A percentile compares a stretch with the other conserved stretches of the same genome.
Evolutionary conservation across 1,140 invertebrate species (phyloP).

Genomic region (Schmidtea mediterranea): DNA sequence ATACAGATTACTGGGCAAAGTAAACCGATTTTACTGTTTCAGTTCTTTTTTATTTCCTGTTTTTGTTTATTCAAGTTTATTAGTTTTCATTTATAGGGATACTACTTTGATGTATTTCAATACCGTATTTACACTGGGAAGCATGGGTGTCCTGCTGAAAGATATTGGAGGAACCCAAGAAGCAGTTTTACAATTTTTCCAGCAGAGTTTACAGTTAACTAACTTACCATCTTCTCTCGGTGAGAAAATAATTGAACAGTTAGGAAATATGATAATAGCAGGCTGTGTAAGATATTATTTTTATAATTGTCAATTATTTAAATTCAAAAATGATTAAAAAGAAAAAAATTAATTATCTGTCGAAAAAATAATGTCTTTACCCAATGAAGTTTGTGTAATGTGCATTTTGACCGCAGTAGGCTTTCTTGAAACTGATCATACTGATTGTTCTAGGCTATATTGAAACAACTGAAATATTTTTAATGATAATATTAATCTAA

Average conservation of each 20-base stretch:
- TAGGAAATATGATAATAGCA: slow-evolving; percentile 75
- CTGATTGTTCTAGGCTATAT: too few relatives aligned
- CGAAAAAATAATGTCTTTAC: slow-evolving; percentile 40
- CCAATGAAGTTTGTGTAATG: too few relatives aligned
- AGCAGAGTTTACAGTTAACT: slow-evolving; percentile 32
- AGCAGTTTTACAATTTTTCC: slow-evolving; percentile 83
- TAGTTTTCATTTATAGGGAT: slow-evolving; percentile 33
- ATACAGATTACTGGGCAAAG: neutral
- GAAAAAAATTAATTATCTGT: slow-evolving; percentile 28
- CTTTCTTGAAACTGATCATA: too few relatives aligned
- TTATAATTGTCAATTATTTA: neutral
- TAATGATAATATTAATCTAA: too few relatives aligned
- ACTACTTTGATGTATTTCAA: slow-evolving; percentile 68
- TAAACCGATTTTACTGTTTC: neutral
- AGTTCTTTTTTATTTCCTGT: slow-evolving; percentile 25
- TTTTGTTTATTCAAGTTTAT: neutral
- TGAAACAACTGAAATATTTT: too few relatives aligned
- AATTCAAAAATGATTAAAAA: neutral
- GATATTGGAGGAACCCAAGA: slow-evolving; percentile 55
- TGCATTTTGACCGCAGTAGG: too few relatives aligned
- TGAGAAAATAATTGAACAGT: slow-evolving; percentile 71
- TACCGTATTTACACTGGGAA: slow-evolving; percentile 80
- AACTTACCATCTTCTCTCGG: slow-evolving; percentile 50
- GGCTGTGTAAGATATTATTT: slow-evolving; percentile 29
- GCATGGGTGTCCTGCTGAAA: slow-evolving; percentile 67